These are phyloP conservation scores for Tineola bisselliella DNA, from an alignment of 2,888 invertebrate genomes.

Conservation along the genomic window DNA sequence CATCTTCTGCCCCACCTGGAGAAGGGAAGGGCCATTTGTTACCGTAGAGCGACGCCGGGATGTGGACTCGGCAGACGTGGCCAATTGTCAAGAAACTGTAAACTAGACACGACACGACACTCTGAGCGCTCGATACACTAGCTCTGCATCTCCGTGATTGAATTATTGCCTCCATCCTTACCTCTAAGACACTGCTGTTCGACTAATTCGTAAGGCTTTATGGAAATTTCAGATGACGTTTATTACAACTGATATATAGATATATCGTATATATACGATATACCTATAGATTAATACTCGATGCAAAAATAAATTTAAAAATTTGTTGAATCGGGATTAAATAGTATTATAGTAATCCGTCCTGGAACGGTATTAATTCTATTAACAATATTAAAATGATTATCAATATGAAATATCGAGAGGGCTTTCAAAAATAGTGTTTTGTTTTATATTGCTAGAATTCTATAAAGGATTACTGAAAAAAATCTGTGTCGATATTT, in stretches of 20 bases:
- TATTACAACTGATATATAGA: too few relatives aligned
- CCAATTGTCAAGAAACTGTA: conserved; percentile 14
- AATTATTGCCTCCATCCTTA: conserved; percentile 14
- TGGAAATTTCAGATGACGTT: not conserved
- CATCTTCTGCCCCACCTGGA: conserved; percentile 12
- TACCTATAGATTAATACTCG: too few relatives aligned
- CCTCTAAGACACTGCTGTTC: not conserved
- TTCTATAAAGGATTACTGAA: too few relatives aligned
- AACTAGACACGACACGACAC: conserved; percentile 14
- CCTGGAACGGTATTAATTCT: too few relatives aligned
- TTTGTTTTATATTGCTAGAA: too few relatives aligned
- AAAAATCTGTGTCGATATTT: too few relatives aligned
- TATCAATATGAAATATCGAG: not conserved
- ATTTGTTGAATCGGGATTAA: too few relatives aligned
- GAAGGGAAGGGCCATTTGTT: conserved; percentile 16
- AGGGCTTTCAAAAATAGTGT: not conserved
- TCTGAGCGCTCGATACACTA: conserved; percentile 13
- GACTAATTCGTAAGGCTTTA: not conserved
- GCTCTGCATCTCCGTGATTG: conserved; percentile 10
- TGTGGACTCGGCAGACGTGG: conserved; percentile 10
- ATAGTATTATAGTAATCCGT: too few relatives aligned
- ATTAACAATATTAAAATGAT: not conserved
- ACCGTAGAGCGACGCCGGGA: conserved; percentile 7
- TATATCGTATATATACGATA: too few relatives aligned
- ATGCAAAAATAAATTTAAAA: too few relatives aligned